Base-by-base conservation (phyloP, 2,797 vertebrate species). In the Eulemur coronatus region DNA sequence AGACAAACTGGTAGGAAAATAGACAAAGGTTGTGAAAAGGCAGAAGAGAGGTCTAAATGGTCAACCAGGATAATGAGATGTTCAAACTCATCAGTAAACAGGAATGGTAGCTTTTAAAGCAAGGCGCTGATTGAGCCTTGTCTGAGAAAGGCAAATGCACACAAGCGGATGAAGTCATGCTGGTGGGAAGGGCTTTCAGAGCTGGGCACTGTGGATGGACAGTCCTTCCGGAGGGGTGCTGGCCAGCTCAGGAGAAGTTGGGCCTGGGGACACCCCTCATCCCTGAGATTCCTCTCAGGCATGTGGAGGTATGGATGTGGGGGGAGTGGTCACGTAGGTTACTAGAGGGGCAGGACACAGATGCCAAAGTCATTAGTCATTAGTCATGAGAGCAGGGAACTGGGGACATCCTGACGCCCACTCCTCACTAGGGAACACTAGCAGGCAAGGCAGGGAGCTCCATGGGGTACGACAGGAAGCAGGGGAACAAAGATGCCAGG, bases 161-260 rank as follows among this genome's bases (percentile, higher is more conserved):
- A 11, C 38, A 0, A 1, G 17, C 0, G 22, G n/a, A 13, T 10
- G 48, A 33, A 24, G 18, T 4, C 0, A 4, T 0, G 18, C 9
- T 33, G 35, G 48, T 7, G 0, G 2, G 41, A 11, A 28, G 0
- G 24, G 20, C 24, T 43, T 14, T 8, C 43, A 5, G 65, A 67
- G 63, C n/a, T 2, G 4, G 24, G n/a, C 1, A 0, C 15, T 11
- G 7, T 2, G 0, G 2, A 0, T 0, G 1, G 52, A 6, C 43
- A 5, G 8, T 12, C 46, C 2, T 55, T 65, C 33, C 22, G 30
- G 15, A 70, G 4, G 43, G 1, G 20, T n/a, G 17, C 5, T 18
- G 61, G 57, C 18, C 57, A 69, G 55, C 35, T 20, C 1, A 9
- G 57, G 20, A 33, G 28, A 30, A 38, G 20, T 20, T 4, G 9